A percentile compares a stretch with the other conserved stretches of the same genome.
These are phyloP conservation scores for Globodera rostochiensis DNA, from an alignment of 1,140 invertebrate genomes.

Conservation along the genomic window DNA sequence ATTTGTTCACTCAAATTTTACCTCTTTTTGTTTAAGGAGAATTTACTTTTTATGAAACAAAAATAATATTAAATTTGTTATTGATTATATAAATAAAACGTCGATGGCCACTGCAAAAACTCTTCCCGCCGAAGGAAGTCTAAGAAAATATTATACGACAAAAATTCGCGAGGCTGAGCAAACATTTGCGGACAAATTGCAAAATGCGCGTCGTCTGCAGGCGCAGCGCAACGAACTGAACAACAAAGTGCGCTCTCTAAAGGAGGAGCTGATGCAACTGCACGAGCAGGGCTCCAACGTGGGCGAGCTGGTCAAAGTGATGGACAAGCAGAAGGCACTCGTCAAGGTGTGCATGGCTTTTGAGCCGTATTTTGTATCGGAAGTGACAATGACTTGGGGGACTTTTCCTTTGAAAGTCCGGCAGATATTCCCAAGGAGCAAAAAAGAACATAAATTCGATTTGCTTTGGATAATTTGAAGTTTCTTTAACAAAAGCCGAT, in stretches of 20 bases:
- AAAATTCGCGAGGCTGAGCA: conserved; percentile 68
- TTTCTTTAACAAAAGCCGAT: neutral
- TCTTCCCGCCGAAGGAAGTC: neutral
- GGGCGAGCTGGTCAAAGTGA: conserved; percentile 98
- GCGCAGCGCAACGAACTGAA: conserved; percentile 99
- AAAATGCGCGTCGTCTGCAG: conserved; percentile 93
- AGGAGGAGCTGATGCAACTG: conserved; percentile 93
- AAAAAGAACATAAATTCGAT: too few species aligned
- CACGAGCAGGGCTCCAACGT: conserved; percentile 99
- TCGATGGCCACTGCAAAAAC: neutral
- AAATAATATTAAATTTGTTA: too few species aligned
- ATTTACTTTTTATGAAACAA: neutral
- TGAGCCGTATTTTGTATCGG: too few species aligned
- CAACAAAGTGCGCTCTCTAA: conserved; percentile 90
- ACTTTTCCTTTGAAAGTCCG: too few species aligned
- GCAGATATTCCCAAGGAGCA: too few species aligned
- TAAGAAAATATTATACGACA: conserved; percentile 55
- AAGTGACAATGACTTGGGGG: too few species aligned
- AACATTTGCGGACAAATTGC: conserved; percentile 92
- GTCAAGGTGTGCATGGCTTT: conserved; percentile 76
- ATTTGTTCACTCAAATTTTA: neutral
- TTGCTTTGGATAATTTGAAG: neutral
- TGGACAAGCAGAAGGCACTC: conserved; percentile 99
- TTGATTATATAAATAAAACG: too few species aligned
- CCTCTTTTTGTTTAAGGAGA: neutral